Evolutionary conservation across 2,888 invertebrate species (phyloP).

Genomic region (Dendrolimus pini): DNA sequence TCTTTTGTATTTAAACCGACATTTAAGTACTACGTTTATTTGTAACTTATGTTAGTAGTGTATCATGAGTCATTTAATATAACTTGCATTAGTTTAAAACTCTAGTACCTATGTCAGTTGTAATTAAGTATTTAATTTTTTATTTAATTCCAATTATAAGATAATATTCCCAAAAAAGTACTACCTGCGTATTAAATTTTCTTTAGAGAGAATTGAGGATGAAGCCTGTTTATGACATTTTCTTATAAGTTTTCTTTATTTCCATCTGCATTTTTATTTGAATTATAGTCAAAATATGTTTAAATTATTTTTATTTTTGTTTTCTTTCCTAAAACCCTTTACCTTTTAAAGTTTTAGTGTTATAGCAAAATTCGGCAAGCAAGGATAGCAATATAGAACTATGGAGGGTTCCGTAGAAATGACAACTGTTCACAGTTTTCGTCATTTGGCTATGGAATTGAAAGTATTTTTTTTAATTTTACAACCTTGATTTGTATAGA

Average conservation of each 20-base stretch:
- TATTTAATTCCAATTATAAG: slow-evolving; percentile 71
- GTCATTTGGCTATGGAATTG: too few species aligned
- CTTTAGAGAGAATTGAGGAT: slow-evolving; percentile 67
- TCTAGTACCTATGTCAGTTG: slow-evolving; percentile 69
- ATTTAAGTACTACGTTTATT: slow-evolving; percentile 60
- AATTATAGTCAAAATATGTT: slow-evolving; percentile 77
- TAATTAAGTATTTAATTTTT: slow-evolving; percentile 76
- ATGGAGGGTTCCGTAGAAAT: too few species aligned
- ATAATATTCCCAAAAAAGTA: slow-evolving; percentile 67
- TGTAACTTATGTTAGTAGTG: slow-evolving; percentile 68
- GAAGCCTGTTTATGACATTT: slow-evolving; percentile 73
- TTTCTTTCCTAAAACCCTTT: slow-evolving; percentile 17
- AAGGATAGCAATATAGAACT: too few species aligned
- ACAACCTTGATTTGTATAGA: too few species aligned
- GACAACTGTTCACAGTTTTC: too few species aligned
- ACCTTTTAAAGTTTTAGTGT: neutral
- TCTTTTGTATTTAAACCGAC: slow-evolving; percentile 72
- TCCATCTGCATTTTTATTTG: slow-evolving; percentile 76
- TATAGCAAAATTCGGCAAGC: too few species aligned
- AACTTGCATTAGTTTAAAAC: slow-evolving; percentile 67
- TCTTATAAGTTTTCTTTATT: slow-evolving; percentile 73
- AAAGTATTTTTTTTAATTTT: too few species aligned
- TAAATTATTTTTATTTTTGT: slow-evolving; percentile 50
- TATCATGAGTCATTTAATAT: slow-evolving; percentile 75
- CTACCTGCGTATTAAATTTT: slow-evolving; percentile 56